These are phyloP conservation scores for Aeoliscus strigatus DNA, from an alignment of 2,797 vertebrate species.

Conservation along the genomic window DNA sequence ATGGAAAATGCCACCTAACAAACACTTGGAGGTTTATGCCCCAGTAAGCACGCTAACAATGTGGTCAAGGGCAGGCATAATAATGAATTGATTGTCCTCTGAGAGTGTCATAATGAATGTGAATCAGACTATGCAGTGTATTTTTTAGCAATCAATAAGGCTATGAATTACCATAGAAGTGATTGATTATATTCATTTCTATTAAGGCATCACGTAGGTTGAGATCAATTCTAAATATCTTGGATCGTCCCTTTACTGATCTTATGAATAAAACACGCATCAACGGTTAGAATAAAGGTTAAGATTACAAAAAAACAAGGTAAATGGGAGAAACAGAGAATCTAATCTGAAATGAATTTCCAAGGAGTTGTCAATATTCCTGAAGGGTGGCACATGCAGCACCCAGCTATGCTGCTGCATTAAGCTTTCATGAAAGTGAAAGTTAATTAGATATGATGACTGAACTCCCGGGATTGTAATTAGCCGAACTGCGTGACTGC, in stretches of 20 bases:
- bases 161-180: slow-evolving; percentile 50
- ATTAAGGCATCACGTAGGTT: slow-evolving; percentile 45
- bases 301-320: slow-evolving; percentile 10
- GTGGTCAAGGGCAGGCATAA: slow-evolving; percentile 61
- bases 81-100: slow-evolving; percentile 69
- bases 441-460: slow-evolving; percentile 93
- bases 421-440: slow-evolving; percentile 90
- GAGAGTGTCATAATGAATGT: slow-evolving; percentile 69
- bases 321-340: not conserved
- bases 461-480: slow-evolving; percentile 90
- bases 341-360: slow-evolving; percentile 70
- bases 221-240: slow-evolving; percentile 53
- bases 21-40: slow-evolving; percentile 44
- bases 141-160: slow-evolving; percentile 67
- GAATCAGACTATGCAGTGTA: slow-evolving; percentile 56
- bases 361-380: slow-evolving; percentile 78
- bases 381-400: slow-evolving; percentile 70
- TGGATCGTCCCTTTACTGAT: slow-evolving; percentile 1
- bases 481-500: slow-evolving; percentile 86
- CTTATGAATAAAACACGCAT: slow-evolving; percentile 28
- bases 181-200: slow-evolving; percentile 65
- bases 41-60: slow-evolving; percentile 57
- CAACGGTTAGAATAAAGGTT: slow-evolving; percentile 14
- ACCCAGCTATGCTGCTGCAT: slow-evolving; percentile 71
- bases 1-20: slow-evolving; percentile 40